Evolutionary conservation across 2,113 vertebrate species (phyloP).

Genomic region (Daboia siamensis): DNA sequence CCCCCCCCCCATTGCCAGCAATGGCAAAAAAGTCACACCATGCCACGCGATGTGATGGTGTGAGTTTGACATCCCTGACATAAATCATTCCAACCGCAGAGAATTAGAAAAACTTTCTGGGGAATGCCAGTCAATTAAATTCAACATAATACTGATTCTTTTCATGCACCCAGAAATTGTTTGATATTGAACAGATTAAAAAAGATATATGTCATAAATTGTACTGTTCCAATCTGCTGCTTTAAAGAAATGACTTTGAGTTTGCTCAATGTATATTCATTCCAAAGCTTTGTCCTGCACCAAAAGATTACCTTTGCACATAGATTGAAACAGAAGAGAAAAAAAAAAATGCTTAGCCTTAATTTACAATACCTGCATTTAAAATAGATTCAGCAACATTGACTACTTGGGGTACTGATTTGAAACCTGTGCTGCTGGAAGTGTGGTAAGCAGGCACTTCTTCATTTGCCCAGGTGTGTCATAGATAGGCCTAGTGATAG

Average conservation of each 20-base stretch:
- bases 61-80: too few species aligned
- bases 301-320: neutral
- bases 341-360: neutral
- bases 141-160: neutral
- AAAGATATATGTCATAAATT: neutral
- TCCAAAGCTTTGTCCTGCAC: neutral
- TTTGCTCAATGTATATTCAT: neutral
- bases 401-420: neutral
- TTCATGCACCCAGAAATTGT: neutral
- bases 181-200: neutral
- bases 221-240: neutral
- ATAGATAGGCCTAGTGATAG: neutral
- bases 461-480: neutral
- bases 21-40: too few species aligned
- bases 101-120: neutral
- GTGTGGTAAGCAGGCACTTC: neutral
- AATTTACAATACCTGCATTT: neutral
- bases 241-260: neutral
- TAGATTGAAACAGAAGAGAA: neutral
- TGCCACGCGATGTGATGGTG: too few species aligned
- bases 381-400: neutral
- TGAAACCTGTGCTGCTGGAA: neutral
- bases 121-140: neutral
- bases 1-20: too few species aligned
- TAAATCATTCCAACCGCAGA: neutral